A percentile compares a stretch with the other conserved stretches of the same genome.
These are phyloP conservation scores for Platygyra sinensis DNA, from an alignment of 64 coral and sea anemone genomes.

Conservation along the genomic window DNA sequence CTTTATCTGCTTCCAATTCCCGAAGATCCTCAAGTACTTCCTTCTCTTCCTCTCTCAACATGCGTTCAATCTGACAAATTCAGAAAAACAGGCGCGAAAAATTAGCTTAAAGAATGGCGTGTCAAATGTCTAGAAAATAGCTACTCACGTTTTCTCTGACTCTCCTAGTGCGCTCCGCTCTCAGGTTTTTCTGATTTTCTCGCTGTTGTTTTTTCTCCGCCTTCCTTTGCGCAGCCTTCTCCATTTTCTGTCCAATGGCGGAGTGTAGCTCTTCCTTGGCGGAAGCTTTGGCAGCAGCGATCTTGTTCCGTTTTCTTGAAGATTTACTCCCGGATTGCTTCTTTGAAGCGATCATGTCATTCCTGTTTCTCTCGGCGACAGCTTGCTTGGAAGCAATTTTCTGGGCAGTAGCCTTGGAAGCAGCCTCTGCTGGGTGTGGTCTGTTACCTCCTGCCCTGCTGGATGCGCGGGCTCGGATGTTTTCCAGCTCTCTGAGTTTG, in stretches of 20 bases:
- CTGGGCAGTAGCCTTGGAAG: background rate
- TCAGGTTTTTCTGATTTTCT: background rate
- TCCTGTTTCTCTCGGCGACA: background rate
- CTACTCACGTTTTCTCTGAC: background rate
- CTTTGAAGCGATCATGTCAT: background rate
- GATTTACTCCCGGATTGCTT: background rate
- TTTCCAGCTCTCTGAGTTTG: background rate
- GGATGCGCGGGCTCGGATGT: background rate
- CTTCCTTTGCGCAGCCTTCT: background rate
- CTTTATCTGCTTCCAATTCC: background rate
- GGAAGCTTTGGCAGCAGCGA: background rate
- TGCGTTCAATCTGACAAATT: background rate
- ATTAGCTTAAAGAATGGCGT: background rate
- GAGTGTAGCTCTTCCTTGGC: background rate
- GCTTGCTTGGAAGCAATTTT: background rate
- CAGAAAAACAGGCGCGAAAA: background rate
- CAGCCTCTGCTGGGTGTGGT: slow-evolving; percentile 4
- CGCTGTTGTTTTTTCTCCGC: background rate
- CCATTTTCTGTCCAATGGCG: background rate
- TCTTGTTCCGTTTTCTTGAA: background rate
- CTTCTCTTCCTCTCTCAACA: background rate
- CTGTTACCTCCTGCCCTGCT: background rate
- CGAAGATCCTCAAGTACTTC: background rate
- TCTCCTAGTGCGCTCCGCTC: background rate
- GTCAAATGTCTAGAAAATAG: background rate